Percentiles rank a stretch among this genome's conserved stretches.
Conservation (phyloP, 2,113 vertebrate genomes). For the Prionailurus bengalensis region DNA sequence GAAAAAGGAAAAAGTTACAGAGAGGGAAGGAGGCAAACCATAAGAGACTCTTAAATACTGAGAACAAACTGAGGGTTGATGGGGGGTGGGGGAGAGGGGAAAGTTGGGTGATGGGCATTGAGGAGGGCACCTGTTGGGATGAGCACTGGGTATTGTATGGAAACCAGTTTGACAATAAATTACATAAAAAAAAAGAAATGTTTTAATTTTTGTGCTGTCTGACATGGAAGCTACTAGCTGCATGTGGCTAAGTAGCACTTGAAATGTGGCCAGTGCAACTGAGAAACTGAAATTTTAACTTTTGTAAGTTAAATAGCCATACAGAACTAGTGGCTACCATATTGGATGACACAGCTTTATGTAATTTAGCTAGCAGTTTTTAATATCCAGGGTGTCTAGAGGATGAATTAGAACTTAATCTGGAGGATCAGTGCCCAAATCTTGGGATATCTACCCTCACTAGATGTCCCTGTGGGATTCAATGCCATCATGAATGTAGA, state of each 20-base stretch:
- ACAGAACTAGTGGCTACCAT: background rate
- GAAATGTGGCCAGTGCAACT: background rate
- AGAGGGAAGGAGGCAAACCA: no score
- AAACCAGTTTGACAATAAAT: no score
- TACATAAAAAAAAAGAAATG: background rate
- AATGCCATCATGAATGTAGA: background rate
- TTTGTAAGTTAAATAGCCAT: constrained; percentile 47
- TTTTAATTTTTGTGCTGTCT: background rate
- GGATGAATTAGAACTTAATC: background rate
- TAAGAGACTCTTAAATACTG: no score
- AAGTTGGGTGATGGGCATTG: no score
- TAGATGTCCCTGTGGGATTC: background rate
- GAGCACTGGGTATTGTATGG: no score
- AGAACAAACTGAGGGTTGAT: no score
- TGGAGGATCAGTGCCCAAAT: background rate
- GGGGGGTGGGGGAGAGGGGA: no score
- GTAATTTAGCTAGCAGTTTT: background rate
- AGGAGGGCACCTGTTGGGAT: no score
- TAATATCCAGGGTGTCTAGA: background rate
- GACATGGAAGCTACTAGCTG: background rate
- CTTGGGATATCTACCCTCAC: background rate
- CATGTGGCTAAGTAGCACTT: background rate
- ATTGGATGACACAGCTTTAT: background rate
- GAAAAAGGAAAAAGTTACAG: no score
- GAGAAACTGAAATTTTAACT: background rate